These are phyloP conservation scores for Parauchenoglanis ngamensis DNA, from an alignment of 2,797 vertebrate genomes.

Conservation along the genomic window DNA sequence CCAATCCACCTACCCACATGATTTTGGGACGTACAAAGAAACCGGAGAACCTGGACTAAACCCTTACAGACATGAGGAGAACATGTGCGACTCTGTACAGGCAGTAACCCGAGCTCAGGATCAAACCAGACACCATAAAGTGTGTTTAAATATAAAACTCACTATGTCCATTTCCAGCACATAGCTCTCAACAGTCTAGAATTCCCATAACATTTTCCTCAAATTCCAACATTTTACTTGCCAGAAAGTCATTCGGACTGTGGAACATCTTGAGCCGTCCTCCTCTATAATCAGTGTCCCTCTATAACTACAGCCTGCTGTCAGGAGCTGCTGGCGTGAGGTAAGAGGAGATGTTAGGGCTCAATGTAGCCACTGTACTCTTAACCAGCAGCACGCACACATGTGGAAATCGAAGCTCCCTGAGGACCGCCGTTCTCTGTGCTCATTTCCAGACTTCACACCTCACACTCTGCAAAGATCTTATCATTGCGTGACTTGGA, in stretches of 20 bases:
- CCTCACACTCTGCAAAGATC: constrained; percentile 50
- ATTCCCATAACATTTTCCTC: neutral
- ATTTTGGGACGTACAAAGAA: neutral
- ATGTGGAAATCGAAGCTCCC: constrained; percentile 56
- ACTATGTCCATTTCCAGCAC: neutral
- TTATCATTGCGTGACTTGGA: constrained; percentile 46
- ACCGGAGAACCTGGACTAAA: neutral
- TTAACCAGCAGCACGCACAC: constrained; percentile 49
- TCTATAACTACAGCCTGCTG: constrained; percentile 48
- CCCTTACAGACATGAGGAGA: neutral
- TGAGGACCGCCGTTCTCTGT: constrained; percentile 43
- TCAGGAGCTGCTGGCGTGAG: constrained; percentile 20
- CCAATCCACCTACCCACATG: neutral
- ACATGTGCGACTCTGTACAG: neutral
- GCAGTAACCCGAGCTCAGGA: neutral
- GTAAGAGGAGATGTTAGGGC: constrained; percentile 52
- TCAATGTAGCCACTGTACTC: constrained; percentile 53
- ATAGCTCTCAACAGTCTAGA: neutral
- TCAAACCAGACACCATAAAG: neutral
- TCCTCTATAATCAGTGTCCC: neutral
- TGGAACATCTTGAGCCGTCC: constrained; percentile 44
- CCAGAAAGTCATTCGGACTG: constrained; percentile 49
- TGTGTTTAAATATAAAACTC: neutral
- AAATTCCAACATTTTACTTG: constrained; percentile 5
- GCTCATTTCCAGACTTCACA: constrained; percentile 55